Evolutionary conservation across 2,113 vertebrate genomes (phyloP).

Genomic region (Oryctolagus cuniculus): mOryCun1.1 NC_091433.1:64503501-64504000

Average conservation of each 20-base stretch:
- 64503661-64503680: neutral
- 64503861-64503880: neutral
- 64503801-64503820: neutral
- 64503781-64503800: neutral
- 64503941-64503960: neutral
- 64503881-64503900: accelerated
- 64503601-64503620: neutral
- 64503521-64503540: neutral
- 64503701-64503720: neutral
- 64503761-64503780: neutral
- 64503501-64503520: neutral
- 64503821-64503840: neutral
- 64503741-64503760: neutral
- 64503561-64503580: neutral
- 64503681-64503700: neutral
- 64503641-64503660: neutral
- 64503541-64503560: neutral
- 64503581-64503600: neutral
- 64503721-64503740: neutral
- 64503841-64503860: accelerated
- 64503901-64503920: accelerated
- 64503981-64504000: neutral
- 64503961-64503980: neutral
- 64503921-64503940: neutral
- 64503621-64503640: neutral